phyloP scores from a whole-genome alignment of 1,140 invertebrate species.

The Mya arenaria region DNA sequence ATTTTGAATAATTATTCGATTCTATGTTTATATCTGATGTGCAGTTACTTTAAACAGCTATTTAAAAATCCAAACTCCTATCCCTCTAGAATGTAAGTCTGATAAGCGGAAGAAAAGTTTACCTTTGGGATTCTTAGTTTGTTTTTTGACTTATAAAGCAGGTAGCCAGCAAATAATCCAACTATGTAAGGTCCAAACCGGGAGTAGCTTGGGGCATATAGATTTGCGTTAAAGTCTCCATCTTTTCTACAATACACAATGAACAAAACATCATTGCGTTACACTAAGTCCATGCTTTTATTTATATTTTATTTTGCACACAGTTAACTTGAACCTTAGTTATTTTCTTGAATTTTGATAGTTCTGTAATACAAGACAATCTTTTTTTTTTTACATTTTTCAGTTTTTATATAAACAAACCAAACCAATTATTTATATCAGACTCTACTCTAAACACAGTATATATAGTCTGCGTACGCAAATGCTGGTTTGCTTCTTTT shows the following conservation, averaged over 20 bases:
- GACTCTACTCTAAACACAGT: no score
- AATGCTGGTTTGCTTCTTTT: no score
- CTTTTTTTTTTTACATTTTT: neutral
- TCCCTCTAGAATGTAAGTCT: constrained; percentile 2
- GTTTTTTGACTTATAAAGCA: neutral
- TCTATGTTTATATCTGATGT: neutral
- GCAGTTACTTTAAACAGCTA: neutral
- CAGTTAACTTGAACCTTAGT: neutral
- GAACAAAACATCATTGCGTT: neutral
- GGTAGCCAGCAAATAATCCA: constrained; percentile 9
- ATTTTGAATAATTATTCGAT: neutral
- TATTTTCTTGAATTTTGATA: neutral
- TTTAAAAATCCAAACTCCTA: neutral
- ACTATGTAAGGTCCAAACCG: constrained; percentile 26
- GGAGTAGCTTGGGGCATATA: constrained; percentile 11
- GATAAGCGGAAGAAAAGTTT: neutral
- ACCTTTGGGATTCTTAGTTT: constrained; percentile 29
- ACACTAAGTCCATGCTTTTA: neutral
- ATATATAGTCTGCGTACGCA: no score
- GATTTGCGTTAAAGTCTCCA: neutral
- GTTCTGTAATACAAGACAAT: neutral
- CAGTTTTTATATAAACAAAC: no score
- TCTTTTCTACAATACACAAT: neutral
- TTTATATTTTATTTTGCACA: no score
- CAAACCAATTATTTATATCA: no score